Evolutionary conservation across 2,888 invertebrate species (phyloP).

Genomic region (Amphipoea lucens): DNA sequence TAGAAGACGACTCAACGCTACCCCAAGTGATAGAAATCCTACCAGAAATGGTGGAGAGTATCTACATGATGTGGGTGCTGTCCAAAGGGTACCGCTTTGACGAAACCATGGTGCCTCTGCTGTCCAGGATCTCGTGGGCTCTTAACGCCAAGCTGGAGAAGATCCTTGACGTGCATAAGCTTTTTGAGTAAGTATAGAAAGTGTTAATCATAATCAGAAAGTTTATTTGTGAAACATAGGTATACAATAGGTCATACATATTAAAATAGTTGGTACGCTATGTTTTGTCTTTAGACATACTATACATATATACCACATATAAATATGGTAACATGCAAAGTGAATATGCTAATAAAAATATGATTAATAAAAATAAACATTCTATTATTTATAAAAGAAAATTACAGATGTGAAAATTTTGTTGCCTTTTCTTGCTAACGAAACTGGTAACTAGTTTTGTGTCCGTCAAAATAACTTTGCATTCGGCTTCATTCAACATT

Average conservation of each 20-base stretch:
- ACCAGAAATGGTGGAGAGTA: slow-evolving; percentile 94
- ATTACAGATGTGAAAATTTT: too few species aligned
- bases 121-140: slow-evolving; percentile 95
- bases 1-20: slow-evolving; percentile 93
- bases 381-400: too few species aligned
- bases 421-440: neutral
- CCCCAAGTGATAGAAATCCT: slow-evolving; percentile 93
- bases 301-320: too few species aligned
- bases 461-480: neutral
- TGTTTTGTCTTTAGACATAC: too few species aligned
- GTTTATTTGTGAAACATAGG: too few species aligned
- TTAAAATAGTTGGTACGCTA: too few species aligned
- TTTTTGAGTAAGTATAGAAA: slow-evolving; percentile 92
- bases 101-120: slow-evolving; percentile 95
- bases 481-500: neutral
- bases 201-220: too few species aligned
- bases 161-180: slow-evolving; percentile 92
- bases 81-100: slow-evolving; percentile 96
- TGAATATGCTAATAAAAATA: too few species aligned
- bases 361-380: too few species aligned
- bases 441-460: neutral
- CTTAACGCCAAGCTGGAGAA: slow-evolving; percentile 94
- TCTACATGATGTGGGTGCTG: slow-evolving; percentile 97
- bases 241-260: too few species aligned
- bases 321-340: too few species aligned